Evolutionary conservation across 2,888 invertebrate genomes (phyloP).

Genomic region (Spicauda simplicius): DNA sequence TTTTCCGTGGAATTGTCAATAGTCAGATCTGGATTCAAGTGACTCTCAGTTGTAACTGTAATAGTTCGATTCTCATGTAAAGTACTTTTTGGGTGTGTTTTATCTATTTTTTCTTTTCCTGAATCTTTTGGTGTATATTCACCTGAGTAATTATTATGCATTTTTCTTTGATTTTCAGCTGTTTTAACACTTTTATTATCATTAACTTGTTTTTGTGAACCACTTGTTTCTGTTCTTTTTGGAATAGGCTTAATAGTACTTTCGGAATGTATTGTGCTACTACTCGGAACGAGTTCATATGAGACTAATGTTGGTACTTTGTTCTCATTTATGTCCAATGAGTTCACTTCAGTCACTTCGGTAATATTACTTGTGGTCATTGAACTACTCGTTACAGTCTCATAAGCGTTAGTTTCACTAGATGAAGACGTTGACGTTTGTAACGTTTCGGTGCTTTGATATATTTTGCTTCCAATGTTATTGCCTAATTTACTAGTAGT

Average conservation of each 20-base stretch:
- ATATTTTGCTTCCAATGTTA: conserved; percentile 30
- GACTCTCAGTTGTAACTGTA: not conserved
- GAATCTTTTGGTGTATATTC: not conserved
- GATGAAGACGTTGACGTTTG: not conserved
- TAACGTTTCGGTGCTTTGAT: not conserved
- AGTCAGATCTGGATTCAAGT: not conserved
- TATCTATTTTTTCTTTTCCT: not conserved
- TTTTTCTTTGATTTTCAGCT: conserved; percentile 74
- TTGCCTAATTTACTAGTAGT: conserved; percentile 32
- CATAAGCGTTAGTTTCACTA: conserved; percentile 2
- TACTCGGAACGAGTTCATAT: conserved; percentile 62
- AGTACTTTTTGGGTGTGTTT: not conserved
- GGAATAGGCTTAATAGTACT: conserved; percentile 64
- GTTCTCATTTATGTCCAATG: conserved; percentile 6
- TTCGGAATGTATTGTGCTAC: conserved; percentile 69
- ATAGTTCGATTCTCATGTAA: not conserved
- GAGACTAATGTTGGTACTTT: conserved; percentile 13
- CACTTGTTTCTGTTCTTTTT: conserved; percentile 51
- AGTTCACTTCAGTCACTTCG: conserved; percentile 38
- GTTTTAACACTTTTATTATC: conserved; percentile 76
- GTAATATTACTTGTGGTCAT: conserved; percentile 37
- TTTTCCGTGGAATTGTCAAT: conserved; percentile 1
- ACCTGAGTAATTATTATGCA: conserved; percentile 67
- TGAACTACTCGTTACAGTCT: conserved; percentile 44
- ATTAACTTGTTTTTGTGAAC: conserved; percentile 52